Evolutionary conservation across 2,797 vertebrate genomes (phyloP).

Genomic region (Darevskia mixta): DNA sequence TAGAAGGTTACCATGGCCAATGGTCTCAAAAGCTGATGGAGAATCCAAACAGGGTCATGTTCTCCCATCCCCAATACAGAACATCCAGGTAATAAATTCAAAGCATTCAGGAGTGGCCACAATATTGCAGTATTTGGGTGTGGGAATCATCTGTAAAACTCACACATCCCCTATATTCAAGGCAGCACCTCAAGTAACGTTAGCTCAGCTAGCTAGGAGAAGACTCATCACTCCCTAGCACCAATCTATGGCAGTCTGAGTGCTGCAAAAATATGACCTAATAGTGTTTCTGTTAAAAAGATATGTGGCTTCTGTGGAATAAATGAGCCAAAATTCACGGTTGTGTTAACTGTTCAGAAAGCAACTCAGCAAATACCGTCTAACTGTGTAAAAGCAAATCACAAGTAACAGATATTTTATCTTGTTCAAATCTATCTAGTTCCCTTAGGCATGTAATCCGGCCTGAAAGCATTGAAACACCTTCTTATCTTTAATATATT

Average conservation of each 20-base stretch:
- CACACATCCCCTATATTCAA: background rate
- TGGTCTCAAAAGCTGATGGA: too few relatives aligned
- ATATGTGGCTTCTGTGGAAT: background rate
- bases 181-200: background rate
- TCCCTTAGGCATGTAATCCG: constrained; percentile 42
- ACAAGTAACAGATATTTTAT: constrained; percentile 17
- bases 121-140: background rate
- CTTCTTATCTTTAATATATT: constrained; percentile 54
- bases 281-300: background rate
- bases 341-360: background rate
- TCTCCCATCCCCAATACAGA: too few relatives aligned
- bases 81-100: too few relatives aligned
- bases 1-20: too few relatives aligned
- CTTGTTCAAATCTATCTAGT: constrained; percentile 25
- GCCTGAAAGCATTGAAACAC: constrained; percentile 44
- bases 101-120: background rate
- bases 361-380: background rate
- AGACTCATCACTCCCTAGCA: background rate
- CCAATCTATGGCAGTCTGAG: background rate
- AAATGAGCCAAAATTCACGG: background rate
- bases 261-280: background rate
- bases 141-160: background rate
- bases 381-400: constrained; percentile 3
- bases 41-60: too few relatives aligned
- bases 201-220: background rate